Base-by-base conservation (phyloP, 1,140 invertebrate genomes). In the Himalopsyche phryganea region DNA sequence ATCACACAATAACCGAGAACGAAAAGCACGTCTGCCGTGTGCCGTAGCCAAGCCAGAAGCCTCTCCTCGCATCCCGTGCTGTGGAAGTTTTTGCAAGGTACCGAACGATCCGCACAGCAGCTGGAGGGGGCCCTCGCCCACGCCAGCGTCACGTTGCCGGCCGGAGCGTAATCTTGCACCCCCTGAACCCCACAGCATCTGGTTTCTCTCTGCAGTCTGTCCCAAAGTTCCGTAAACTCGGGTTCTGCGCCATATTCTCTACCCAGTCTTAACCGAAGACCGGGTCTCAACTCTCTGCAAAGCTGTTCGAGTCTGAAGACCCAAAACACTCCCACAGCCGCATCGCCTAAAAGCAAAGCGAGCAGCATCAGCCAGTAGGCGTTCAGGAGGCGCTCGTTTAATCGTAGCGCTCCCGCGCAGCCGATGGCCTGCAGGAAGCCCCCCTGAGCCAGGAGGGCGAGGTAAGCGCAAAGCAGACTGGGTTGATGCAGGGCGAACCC, bases 1-100 rank as follows among this genome's bases (percentile, higher is more conserved):
- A 94, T 88, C 33, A 94, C 91, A 73, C 92, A 94, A 71, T 92
- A 93, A 6, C 91, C 90, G 41, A 93, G 71, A 14, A 94, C 89
- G 66, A 91, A 91, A 6, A 94, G 80, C 19, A 90, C 76, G 66
- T 92, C 90, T 6, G 89, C 88, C 5, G 87, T 90, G 66, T 86
- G 81, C 51, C 85, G 79, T 14, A 93, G 76, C 85, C 91, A 93
- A 19, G 80, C 72, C 33, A 87, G 75, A 23, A 92, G 74, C 52
- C 78, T 72, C 38, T 85, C 84, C 23, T 84, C 85, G 73, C 90
- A 93, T 40, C 89, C 89, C 13, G 71, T 70, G 11, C 71, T 70
- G 62, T 73, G 72, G 10, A 69, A 73, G 13, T 69, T 69, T 51
- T 72, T 76, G 44, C 70, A 71, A 9, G 72, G 71, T 35, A 66